Conservation (phyloP, 2,797 vertebrate species). For the Rhabdomys pumilio region DNA sequence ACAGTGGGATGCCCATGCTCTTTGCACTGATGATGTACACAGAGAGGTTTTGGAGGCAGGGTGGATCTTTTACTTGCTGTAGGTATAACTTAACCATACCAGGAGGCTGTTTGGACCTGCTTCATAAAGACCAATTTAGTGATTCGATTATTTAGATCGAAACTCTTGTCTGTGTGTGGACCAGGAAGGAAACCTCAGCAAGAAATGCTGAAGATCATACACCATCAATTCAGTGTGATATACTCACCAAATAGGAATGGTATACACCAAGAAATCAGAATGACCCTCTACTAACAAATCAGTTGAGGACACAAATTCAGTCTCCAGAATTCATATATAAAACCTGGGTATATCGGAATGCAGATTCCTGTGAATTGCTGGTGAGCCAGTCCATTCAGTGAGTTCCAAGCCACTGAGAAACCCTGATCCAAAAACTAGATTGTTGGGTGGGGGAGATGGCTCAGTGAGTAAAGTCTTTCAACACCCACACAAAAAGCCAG, state of each 20-base stretch:
- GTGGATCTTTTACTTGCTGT: background rate
- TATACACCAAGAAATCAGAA: fast-evolving
- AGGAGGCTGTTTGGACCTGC: background rate
- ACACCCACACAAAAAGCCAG: background rate
- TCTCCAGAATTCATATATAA: background rate
- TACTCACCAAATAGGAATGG: fast-evolving
- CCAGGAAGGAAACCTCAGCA: background rate
- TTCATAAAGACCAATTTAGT: too few species aligned
- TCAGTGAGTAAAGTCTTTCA: background rate
- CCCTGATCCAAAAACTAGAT: background rate
- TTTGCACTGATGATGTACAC: fast-evolving
- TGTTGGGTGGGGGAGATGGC: background rate
- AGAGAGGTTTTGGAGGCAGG: too few species aligned
- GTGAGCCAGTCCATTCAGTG: background rate
- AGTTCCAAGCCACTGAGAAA: background rate
- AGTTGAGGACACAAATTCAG: background rate
- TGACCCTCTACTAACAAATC: background rate
- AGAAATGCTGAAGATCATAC: background rate
- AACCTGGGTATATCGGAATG: background rate
- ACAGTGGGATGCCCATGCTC: fast-evolving
- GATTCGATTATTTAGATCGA: background rate
- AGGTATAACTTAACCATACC: fast-evolving
- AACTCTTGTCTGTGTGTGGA: background rate
- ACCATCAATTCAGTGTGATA: too few species aligned
- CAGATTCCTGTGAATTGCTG: background rate